Evolutionary conservation across 2,797 vertebrate species (phyloP), one percentile per base, ranked within the genome.

Genomic region (Furcifer pardalis): DNA sequence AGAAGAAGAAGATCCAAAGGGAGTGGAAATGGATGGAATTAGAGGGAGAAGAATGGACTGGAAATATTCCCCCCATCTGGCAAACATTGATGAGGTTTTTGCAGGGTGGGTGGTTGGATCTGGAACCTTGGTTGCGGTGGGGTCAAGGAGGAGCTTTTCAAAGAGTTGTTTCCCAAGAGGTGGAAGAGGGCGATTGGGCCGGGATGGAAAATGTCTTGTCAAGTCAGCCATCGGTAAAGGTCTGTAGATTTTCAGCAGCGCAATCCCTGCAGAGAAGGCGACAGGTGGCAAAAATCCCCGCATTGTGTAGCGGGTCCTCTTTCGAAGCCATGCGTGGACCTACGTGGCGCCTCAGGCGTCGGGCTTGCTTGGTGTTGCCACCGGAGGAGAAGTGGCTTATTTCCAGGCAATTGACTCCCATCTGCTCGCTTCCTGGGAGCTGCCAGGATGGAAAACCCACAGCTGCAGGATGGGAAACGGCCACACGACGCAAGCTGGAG

Each of bases 381-480:
- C 91, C 91, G 79, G 88, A 35, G 44, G 85, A 84, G 87, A 89
- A 89, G 88, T 82, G 82, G 86, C 91, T 94, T 92, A 92, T 88
- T 94, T 93, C 92, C 92, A 85, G 75, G 0, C 86, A 93, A 94
- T 92, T 91, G 92, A 93, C 86, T 91, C 92, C 46, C 91, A 92
- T 91, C 90, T 91, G 92, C 87, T 89, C 83, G 27, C 7, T 37
- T 59, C 75, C 91, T 75, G 89, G 86, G 86, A 40, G 76, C 69
- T 65, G 84, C 86, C 1, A 46, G 49, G 73, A 37, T 44, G 77
- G 77, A 9, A 76, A 5, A 27, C 17, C 75, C 90, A 78, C 25
- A 59, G 21, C 23, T 8, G 42, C 40, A 1, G 37, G 21, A 52
- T 15, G 1, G 15, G 23, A 25, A 19, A 37, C 35, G 1, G 13